phyloP scores from a whole-genome alignment of 1,140 invertebrate genomes.

The Heliconius melpomene region DNA sequence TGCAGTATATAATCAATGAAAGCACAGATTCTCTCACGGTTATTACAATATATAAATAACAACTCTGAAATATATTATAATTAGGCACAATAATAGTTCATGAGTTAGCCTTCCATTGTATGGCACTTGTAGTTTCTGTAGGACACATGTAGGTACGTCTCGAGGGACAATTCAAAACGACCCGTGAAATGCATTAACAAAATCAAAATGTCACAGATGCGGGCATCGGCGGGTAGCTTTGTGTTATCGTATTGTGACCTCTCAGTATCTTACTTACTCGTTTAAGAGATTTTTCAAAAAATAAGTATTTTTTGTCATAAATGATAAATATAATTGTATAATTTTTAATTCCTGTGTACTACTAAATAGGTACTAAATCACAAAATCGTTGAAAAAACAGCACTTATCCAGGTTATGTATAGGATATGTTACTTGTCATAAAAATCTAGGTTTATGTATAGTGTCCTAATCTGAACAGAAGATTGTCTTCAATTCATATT shows the following conservation, averaged over 20 bases:
- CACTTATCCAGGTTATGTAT: not conserved
- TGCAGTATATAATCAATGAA: no score
- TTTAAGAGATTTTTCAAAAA: not conserved
- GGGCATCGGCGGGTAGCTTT: slow-evolving; percentile 38
- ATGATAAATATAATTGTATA: not conserved
- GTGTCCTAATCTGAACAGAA: slow-evolving; percentile 55
- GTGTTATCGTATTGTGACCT: not conserved
- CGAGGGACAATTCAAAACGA: slow-evolving; percentile 49
- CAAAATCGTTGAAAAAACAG: not conserved
- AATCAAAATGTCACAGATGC: slow-evolving; percentile 56
- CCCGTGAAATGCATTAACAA: slow-evolving; percentile 47
- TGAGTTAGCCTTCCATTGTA: slow-evolving; percentile 43
- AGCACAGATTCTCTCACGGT: slow-evolving; percentile 31
- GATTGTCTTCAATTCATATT: slow-evolving; percentile 79
- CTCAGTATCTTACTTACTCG: not conserved
- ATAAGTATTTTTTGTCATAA: not conserved
- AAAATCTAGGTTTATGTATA: slow-evolving; percentile 37
- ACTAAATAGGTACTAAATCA: no score
- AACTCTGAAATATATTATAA: slow-evolving; percentile 35
- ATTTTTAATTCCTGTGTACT: no score
- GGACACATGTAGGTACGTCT: slow-evolving; percentile 56
- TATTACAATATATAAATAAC: slow-evolving; percentile 6
- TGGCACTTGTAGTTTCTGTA: slow-evolving; percentile 53
- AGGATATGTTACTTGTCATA: slow-evolving; percentile 12
- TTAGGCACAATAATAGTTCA: slow-evolving; percentile 41